Percentiles rank a stretch among this genome's conserved stretches.
These are phyloP conservation scores for Grapholita molesta DNA, from an alignment of 1,140 invertebrate genomes.

Conservation along the genomic window DNA sequence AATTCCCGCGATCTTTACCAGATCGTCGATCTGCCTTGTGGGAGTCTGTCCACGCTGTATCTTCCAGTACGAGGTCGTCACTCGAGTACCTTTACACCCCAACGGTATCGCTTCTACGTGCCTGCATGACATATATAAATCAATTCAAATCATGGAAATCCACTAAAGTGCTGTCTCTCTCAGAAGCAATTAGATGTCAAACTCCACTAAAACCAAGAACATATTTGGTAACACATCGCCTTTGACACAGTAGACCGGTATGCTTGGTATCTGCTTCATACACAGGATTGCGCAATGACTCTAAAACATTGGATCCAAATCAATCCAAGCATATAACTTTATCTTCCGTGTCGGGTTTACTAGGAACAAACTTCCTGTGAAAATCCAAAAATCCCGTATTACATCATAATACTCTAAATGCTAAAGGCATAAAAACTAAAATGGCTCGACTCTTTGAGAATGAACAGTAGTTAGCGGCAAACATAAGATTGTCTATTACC, in stretches of 20 bases:
- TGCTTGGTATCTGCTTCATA: not conserved
- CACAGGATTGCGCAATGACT: not conserved
- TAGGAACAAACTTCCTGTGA: not conserved
- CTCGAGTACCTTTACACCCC: no score
- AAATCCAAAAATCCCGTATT: not conserved
- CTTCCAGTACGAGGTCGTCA: no score
- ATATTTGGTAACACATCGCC: not conserved
- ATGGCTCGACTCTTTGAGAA: not conserved
- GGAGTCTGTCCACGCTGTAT: no score
- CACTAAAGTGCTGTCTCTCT: not conserved
- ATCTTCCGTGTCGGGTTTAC: not conserved
- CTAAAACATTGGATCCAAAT: constrained; percentile 5
- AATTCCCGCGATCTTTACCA: no score
- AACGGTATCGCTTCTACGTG: no score
- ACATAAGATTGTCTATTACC: constrained; percentile 1
- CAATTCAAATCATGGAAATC: no score
- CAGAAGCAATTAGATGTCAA: not conserved
- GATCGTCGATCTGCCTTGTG: no score
- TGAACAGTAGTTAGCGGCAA: not conserved
- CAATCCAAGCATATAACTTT: constrained; percentile 17
- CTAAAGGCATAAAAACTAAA: not conserved
- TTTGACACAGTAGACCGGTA: not conserved
- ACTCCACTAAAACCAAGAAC: not conserved
- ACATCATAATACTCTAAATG: not conserved
- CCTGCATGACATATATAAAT: no score